These are phyloP conservation scores for Latrodectus geometricus DNA, from an alignment of 1,140 invertebrate genomes.

Conservation along the genomic window DNA sequence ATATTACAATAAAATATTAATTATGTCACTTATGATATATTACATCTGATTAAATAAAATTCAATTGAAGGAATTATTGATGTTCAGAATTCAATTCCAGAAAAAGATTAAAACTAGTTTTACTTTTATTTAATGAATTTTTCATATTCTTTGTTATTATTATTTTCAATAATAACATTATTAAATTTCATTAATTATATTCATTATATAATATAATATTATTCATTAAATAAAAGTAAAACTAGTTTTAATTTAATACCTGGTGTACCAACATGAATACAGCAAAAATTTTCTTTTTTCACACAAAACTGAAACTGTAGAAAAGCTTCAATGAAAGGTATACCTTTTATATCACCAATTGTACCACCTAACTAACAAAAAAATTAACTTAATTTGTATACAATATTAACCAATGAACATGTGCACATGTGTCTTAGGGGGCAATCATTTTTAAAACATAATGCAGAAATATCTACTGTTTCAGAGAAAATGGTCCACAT, in stretches of 20 bases:
- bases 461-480: background rate
- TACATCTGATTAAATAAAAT: too few species aligned
- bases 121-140: too few species aligned
- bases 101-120: too few species aligned
- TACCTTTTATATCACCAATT: slow-evolving; percentile 99
- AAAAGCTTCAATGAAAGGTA: slow-evolving; percentile 99
- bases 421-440: background rate
- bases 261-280: slow-evolving; percentile 96
- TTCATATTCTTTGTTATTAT: too few species aligned
- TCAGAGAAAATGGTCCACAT: too few species aligned
- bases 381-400: background rate
- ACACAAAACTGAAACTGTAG: slow-evolving; percentile 96
- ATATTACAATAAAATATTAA: too few species aligned
- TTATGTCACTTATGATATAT: too few species aligned
- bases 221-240: background rate
- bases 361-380: slow-evolving; percentile 87
- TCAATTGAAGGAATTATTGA: too few species aligned
- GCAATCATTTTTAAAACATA: background rate
- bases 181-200: too few species aligned
- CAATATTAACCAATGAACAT: background rate
- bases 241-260: slow-evolving; percentile 72
- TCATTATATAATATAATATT: background rate
- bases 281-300: slow-evolving; percentile 91
- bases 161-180: too few species aligned
- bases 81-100: too few species aligned